Evolutionary conservation across 2,797 vertebrate species (phyloP).

Genomic region (Hyperoplus immaculatus): DNA sequence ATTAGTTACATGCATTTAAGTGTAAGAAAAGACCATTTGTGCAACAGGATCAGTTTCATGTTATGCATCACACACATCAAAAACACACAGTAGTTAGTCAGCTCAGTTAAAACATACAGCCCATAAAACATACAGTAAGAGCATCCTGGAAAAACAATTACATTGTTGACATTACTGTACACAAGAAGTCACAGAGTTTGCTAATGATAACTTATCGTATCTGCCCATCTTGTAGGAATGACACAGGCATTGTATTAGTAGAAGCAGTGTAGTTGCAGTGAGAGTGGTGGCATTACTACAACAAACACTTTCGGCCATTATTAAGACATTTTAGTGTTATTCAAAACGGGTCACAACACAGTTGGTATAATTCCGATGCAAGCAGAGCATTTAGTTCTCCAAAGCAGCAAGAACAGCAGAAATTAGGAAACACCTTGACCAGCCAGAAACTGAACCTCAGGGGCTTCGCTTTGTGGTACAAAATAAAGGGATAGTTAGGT

Average conservation of each 20-base stretch:
- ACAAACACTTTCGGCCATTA: conserved; percentile 41
- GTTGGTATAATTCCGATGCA: conserved; percentile 57
- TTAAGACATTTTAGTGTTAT: conserved; percentile 23
- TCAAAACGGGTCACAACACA: conserved; percentile 1
- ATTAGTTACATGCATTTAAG: conserved; percentile 68
- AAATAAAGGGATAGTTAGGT: conserved; percentile 69
- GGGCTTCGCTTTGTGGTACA: conserved; percentile 36
- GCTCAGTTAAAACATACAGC: not conserved
- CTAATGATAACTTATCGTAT: conserved; percentile 1
- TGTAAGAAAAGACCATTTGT: conserved; percentile 17
- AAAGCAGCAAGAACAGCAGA: conserved; percentile 63
- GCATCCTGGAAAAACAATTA: not conserved
- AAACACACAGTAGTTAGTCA: conserved; percentile 55
- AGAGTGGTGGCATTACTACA: conserved; percentile 18
- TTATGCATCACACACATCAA: conserved; percentile 41
- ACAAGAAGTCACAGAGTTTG: conserved; percentile 9
- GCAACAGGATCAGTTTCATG: conserved; percentile 4
- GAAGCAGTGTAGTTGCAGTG: conserved; percentile 71
- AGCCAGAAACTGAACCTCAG: conserved; percentile 36
- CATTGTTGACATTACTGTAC: not conserved
- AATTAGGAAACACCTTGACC: conserved; percentile 17
- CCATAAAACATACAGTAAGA: conserved; percentile 16
- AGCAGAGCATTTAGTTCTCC: conserved; percentile 67
- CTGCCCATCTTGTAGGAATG: conserved; percentile 3
- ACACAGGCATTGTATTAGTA: conserved; percentile 79